Evolutionary conservation across 2,797 vertebrate genomes (phyloP).

Genomic region (Etheostoma nigrum): DNA sequence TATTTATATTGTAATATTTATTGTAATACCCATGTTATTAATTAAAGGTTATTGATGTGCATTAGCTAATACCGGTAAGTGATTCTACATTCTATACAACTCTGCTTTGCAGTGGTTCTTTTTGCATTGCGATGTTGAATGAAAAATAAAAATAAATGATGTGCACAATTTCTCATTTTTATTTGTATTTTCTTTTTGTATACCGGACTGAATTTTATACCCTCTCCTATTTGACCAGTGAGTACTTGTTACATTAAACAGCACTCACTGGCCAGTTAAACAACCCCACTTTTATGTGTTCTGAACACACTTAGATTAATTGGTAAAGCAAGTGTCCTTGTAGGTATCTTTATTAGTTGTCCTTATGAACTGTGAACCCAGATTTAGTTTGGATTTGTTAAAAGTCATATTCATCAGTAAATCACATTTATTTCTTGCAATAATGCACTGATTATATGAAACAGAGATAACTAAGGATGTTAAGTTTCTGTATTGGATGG

Average conservation of each 20-base stretch:
- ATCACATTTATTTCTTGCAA: no score
- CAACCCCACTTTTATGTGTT: neutral
- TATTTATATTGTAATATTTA: slow-evolving; percentile 87
- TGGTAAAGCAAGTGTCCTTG: neutral
- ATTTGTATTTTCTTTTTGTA: slow-evolving; percentile 38
- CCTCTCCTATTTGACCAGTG: neutral
- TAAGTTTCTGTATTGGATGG: no score
- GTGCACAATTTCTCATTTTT: slow-evolving; percentile 77
- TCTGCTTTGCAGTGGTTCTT: slow-evolving; percentile 83
- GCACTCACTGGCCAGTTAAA: neutral
- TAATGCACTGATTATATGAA: no score
- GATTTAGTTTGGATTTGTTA: no score
- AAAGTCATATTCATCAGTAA: no score
- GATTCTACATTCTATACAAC: slow-evolving; percentile 71
- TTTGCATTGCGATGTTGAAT: slow-evolving; percentile 83
- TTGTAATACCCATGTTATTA: slow-evolving; percentile 83
- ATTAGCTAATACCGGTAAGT: slow-evolving; percentile 74
- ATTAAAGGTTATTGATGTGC: slow-evolving; percentile 78
- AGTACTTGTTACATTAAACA: neutral
- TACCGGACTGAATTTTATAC: neutral
- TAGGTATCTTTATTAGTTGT: neutral
- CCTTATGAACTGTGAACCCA: neutral
- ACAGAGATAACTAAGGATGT: no score
- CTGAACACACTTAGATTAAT: neutral
- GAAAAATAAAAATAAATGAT: slow-evolving; percentile 77